These are phyloP conservation scores for Enteromius treurensis DNA, from an alignment of 2,797 vertebrate genomes.

Conservation along the genomic window DNA sequence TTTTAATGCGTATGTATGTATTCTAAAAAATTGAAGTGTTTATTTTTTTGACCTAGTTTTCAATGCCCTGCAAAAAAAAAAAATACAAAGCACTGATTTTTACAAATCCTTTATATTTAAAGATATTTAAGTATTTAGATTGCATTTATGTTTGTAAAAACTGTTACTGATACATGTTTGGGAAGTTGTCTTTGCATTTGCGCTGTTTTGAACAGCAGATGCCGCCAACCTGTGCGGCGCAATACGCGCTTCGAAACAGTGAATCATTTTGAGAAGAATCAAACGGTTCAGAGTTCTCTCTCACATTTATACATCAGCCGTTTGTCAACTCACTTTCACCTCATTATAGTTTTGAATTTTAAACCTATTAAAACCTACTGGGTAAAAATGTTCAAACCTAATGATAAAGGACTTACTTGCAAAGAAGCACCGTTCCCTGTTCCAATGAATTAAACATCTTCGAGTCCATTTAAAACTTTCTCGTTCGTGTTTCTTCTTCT, in stretches of 20 bases:
- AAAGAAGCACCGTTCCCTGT: neutral
- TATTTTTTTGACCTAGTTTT: neutral
- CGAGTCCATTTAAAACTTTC: neutral
- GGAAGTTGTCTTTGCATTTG: neutral
- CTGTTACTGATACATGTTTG: neutral
- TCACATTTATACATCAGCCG: too few relatives aligned
- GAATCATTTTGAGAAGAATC: neutral
- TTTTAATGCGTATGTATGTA: too few relatives aligned
- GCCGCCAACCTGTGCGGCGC: neutral
- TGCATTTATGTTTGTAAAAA: neutral
- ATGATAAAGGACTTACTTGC: conserved; percentile 5
- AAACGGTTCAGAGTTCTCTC: neutral
- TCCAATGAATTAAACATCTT: neutral
- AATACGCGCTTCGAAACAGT: neutral
- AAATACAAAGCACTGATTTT: neutral
- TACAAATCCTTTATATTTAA: neutral
- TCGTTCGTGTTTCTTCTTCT: neutral
- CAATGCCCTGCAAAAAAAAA: neutral
- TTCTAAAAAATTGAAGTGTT: neutral
- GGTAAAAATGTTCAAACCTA: neutral
- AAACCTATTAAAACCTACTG: neutral
- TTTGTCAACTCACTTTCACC: neutral
- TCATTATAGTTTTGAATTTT: neutral
- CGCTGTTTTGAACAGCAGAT: neutral
- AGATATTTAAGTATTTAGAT: neutral